These are phyloP conservation scores for Pan paniscus DNA, from an alignment of 2,113 vertebrate species.

Conservation along the genomic window DNA sequence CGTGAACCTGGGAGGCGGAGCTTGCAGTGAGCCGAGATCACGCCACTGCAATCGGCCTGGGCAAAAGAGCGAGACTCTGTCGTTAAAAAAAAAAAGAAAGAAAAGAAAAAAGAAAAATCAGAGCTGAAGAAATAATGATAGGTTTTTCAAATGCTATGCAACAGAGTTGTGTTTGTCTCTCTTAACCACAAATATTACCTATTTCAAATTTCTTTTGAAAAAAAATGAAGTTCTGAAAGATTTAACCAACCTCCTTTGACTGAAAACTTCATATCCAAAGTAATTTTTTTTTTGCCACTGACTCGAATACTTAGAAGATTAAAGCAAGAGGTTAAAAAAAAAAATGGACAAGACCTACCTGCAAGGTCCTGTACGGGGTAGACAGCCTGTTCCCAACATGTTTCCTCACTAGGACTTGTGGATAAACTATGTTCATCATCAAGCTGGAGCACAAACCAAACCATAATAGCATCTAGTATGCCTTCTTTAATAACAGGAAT, in stretches of 20 bases:
- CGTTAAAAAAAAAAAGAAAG: too few species aligned
- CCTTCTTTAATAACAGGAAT: slow-evolving; percentile 88
- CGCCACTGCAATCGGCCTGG: too few species aligned
- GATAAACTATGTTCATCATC: slow-evolving; percentile 93
- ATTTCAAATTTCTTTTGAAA: slow-evolving; percentile 29
- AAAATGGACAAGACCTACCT: slow-evolving; percentile 81
- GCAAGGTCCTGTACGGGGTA: slow-evolving; percentile 91
- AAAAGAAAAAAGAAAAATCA: neutral
- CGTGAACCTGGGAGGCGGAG: too few species aligned
- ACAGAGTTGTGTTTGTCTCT: neutral
- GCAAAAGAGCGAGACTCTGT: too few species aligned
- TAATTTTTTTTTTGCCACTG: neutral
- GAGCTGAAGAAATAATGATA: neutral
- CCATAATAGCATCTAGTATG: slow-evolving; percentile 91
- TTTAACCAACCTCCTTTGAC: neutral
- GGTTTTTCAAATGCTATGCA: neutral
- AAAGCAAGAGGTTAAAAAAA: neutral
- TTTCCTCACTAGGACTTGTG: slow-evolving; percentile 94
- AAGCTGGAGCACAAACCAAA: slow-evolving; percentile 97
- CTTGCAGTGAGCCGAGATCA: too few species aligned
- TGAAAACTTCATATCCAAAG: neutral
- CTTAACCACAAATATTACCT: neutral
- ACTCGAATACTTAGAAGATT: neutral
- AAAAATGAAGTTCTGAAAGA: slow-evolving; percentile 7
- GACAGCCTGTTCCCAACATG: slow-evolving; percentile 98